Evolutionary conservation across 2,797 vertebrate genomes (phyloP).

Genomic region (Acipenser transmontanus): DNA sequence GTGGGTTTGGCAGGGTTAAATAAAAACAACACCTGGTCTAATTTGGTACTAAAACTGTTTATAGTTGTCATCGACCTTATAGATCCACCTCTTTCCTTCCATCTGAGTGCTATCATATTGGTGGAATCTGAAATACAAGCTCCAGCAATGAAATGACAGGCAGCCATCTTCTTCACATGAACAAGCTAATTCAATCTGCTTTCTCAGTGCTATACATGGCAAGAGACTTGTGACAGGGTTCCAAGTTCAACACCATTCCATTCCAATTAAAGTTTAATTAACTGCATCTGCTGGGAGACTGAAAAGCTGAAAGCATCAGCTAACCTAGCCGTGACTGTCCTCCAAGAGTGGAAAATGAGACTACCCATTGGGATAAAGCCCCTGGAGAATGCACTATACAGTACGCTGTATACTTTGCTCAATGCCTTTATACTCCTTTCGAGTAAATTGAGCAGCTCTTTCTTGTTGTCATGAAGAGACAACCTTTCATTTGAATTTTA

Average conservation of each 20-base stretch:
- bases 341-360: neutral
- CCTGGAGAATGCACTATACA: neutral
- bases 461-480: no score
- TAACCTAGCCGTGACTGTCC: neutral
- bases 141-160: neutral
- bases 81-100: no score
- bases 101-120: neutral
- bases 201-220: neutral
- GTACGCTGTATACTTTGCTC: neutral
- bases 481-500: no score
- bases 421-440: neutral
- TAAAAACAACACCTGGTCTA: no score
- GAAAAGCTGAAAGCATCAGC: neutral
- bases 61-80: no score
- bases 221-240: neutral
- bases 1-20: no score
- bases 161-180: neutral
- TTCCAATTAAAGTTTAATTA: constrained; percentile 2
- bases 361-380: neutral
- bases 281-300: neutral
- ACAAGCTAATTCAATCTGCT: neutral
- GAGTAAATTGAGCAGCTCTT: no score
- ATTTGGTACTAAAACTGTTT: no score
- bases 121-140: neutral
- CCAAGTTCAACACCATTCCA: neutral